phyloP scores from a whole-genome alignment of 2,888 invertebrate genomes.

The Melanchra persicariae region DNA sequence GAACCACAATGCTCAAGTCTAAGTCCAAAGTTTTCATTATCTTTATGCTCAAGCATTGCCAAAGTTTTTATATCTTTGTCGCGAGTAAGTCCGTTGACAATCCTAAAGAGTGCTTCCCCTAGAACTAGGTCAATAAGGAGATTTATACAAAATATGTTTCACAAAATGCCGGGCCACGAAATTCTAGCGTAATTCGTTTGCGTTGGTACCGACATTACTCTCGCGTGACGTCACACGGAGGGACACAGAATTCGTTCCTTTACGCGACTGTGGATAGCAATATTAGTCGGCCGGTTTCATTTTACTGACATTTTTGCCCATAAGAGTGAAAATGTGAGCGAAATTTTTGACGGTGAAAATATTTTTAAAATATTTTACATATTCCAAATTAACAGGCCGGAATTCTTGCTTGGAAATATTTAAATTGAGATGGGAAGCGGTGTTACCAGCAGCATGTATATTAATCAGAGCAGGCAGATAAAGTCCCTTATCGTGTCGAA shows the following conservation, averaged over 20 bases:
- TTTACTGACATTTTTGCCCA: conserved; percentile 20
- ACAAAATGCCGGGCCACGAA: conserved; percentile 44
- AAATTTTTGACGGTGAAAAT: conserved; percentile 1
- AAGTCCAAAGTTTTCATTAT: conserved; percentile 34
- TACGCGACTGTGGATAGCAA: conserved; percentile 32
- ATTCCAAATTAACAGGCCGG: conserved; percentile 13
- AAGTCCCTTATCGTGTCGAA: conserved; percentile 7
- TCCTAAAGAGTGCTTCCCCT: conserved; percentile 36
- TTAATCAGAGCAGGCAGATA: conserved; percentile 29
- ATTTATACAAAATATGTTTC: conserved; percentile 59
- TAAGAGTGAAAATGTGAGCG: conserved; percentile 14
- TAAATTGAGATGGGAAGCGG: conserved; percentile 21
- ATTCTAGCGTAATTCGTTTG: conserved; percentile 58
- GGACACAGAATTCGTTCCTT: conserved; percentile 52
- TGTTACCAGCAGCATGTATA: not conserved
- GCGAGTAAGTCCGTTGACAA: conserved; percentile 27
- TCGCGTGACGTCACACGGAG: conserved; percentile 49
- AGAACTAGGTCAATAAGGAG: conserved; percentile 53
- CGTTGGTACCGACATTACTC: conserved; percentile 51
- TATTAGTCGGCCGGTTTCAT: conserved; percentile 27
- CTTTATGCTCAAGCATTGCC: conserved; percentile 20
- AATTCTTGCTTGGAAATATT: conserved; percentile 32
- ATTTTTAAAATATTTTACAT: conserved; percentile 36
- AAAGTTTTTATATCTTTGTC: conserved; percentile 41
- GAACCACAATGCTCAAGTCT: conserved; percentile 8